Evolutionary conservation across 37 sponge, comb jelly and placozoan species (phyloP).

Genomic region (Petrosia ficiformis): DNA sequence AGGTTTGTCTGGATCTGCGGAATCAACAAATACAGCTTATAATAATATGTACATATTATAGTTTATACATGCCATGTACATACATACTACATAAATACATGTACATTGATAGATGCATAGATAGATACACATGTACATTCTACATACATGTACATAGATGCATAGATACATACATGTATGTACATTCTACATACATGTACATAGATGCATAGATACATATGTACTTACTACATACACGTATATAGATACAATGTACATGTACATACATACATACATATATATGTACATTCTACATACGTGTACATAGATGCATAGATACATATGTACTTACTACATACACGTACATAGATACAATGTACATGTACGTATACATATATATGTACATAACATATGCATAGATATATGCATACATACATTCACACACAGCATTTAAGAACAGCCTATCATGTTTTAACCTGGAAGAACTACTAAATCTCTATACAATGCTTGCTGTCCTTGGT

Average conservation of each 20-base stretch:
- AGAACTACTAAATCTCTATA: slow-evolving; percentile 73
- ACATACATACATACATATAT: background rate
- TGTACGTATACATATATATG: no score
- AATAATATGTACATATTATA: no score
- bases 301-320: no score
- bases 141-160: background rate
- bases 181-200: background rate
- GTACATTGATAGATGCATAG: background rate
- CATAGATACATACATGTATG: background rate
- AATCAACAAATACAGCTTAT: background rate
- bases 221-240: background rate
- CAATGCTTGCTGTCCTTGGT: slow-evolving; percentile 87
- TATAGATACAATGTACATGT: background rate
- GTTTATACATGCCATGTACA: no score
- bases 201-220: no score
- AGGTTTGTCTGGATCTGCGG: slow-evolving; percentile 21
- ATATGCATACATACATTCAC: no score
- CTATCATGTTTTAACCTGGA: slow-evolving; percentile 59
- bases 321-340: no score
- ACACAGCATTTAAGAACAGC: no score
- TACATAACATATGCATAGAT: no score
- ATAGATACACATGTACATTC: background rate
- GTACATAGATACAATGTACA: no score
- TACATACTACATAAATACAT: background rate
- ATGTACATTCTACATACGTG: background rate